Evolutionary conservation across 35 echinoderm and acorn worm species (phyloP).

Genomic region (Chiridota heheva): DNA sequence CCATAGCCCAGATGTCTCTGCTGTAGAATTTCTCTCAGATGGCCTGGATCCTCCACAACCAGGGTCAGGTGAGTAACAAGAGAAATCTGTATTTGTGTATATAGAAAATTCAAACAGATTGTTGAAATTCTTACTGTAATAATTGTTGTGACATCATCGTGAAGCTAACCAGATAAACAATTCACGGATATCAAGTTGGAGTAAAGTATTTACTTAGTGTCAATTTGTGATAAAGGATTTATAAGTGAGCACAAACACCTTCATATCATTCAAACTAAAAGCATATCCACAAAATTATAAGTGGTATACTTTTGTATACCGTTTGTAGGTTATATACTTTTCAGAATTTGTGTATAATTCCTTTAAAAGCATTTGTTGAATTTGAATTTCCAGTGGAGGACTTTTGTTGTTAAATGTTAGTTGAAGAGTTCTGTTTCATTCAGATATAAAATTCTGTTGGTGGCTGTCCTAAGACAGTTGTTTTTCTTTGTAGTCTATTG

Average conservation of each 20-base stretch:
- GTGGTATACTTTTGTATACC: no score
- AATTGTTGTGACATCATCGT: neutral
- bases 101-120: neutral
- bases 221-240: neutral
- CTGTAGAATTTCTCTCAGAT: constrained; percentile 59
- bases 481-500: no score
- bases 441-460: no score
- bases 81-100: neutral
- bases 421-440: no score
- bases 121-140: neutral
- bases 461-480: no score
- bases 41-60: constrained; percentile 64
- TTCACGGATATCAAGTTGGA: neutral
- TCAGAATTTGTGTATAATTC: no score
- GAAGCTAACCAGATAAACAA: neutral
- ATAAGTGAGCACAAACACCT: neutral
- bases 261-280: no score
- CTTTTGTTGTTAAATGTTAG: no score
- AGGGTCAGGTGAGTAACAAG: constrained; percentile 52
- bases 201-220: neutral
- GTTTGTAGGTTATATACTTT: no score
- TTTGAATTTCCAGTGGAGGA: no score
- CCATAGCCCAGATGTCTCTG: constrained; percentile 43
- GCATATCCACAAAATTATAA: no score
- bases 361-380: no score